Base-by-base conservation (phyloP, 2,888 invertebrate species). In the Amiota minor region DNA sequence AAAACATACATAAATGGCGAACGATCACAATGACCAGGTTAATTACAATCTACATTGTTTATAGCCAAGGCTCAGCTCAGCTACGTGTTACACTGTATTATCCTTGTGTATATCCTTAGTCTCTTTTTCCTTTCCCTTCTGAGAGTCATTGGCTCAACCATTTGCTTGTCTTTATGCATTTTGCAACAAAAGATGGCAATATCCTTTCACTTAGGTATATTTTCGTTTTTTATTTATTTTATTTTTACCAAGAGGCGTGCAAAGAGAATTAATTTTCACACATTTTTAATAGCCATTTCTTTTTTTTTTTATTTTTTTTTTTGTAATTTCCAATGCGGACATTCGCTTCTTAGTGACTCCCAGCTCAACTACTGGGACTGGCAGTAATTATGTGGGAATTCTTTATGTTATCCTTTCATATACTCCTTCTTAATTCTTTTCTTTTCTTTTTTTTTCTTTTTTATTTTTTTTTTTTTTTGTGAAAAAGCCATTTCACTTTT, bases 1-100 rank as follows among this genome's bases (percentile, higher is more conserved):
- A 72, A 45, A 65, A 53, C 46, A 46, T 12, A 46, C 35, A 55
- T 49, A 55, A 45, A 55, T 55, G 18, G n/a, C n/a, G 77, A 70
- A 59, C 65, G 59, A 14, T 45, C 56, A 35, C 67, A 72, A 73
- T 76, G 82, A 79, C 77, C 83, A 78, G 76, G 86, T 86, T 86
- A 84, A 84, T 84, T 85, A 86, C 84, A 81, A 80, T 83, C 82
- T 81, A 80, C 83, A 84, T 84, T 84, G 86, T 81, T 84, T 83
- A 84, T 83, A 12, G 67, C 67, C 16, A 11, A 23, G 50, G 67
- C 49, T 68, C 50, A 53, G 18, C 14, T 68, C 20, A 62, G 50
- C 67, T 35, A n/a, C 62, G 45, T 35, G 45, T 59, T n/a, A n/a
- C 9, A 64, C 62, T 11, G 65, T 49, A 59, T 16, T 47, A 65